Base-by-base conservation (phyloP, 2,888 invertebrate genomes). In the Choreutis nemorana region DNA sequence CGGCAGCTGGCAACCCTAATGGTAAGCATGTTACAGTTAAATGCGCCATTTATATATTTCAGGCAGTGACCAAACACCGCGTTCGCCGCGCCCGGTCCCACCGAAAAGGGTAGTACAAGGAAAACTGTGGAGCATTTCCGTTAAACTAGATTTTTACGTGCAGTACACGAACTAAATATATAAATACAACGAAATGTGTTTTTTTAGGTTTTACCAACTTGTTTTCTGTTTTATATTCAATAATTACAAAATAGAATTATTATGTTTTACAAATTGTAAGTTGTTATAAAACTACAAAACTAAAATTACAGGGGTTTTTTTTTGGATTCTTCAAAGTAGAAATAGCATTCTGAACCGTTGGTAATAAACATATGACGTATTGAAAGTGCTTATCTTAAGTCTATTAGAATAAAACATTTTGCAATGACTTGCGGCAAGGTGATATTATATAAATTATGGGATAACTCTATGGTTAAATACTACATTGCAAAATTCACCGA, bases 11-110 rank as follows among this genome's bases (percentile, higher is more conserved):
- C 63, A 75, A 33, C 73, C 75, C 75, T 73, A 40, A 7, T 23
- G 8, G 32, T 44, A 39, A 48, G 36, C 38, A 46, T 53, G 55
- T 60, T 57, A 55, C 59, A 63, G 63, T 63, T 70, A 70, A 70
- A 72, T 57, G 53, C 52, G 60, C 63, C 58, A 67, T 70, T 68
- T 66, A 64, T 73, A 65, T 61, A 59, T 70, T 65, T 68, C 62
- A 71, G 65, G 55, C 72, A 73, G 70, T 77, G 77, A 77, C 77
- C 77, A 77, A 75, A 72, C 70, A 72, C 65, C 31, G 30, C 36
- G 36, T 41, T 42, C 39, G 47, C 41, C 39, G 38, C 55, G 51
- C 45, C 52, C 61, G 57, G 56, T 56, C 60, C 50, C 42, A 44
- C 46, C 52, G 58, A 61, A 60, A 62, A 63, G 55, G 55, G 54